Base-by-base conservation (phyloP, 2,797 vertebrate genomes). In the Protonibea diacanthus region DNA sequence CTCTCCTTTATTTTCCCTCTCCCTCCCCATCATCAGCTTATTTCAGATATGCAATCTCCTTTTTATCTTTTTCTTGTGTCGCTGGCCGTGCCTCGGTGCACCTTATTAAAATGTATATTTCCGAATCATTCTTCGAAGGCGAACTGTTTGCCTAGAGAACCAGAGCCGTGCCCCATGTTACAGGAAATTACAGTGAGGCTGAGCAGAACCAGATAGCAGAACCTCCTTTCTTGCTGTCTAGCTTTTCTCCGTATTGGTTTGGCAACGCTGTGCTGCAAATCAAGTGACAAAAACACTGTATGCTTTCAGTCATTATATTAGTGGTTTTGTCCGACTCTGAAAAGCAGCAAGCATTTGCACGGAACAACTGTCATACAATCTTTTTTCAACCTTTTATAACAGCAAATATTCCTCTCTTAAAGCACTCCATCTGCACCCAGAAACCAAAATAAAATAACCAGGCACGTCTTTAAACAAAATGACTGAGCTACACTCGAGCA, bases 51-150 rank as follows among this genome's bases (percentile, higher is more conserved):
- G 83, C 84, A 90, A 91, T 91, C 87, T 90, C 61, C 72, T 87
- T 89, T 87, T 89, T 91, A 88, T 92, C 81, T 76, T 80, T 76
- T 74, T 58, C 49, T 81, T 81, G 78, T 74, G 77, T 87, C 40
- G 68, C 82, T 89, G 87, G 80, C 77, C 49, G 53, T 71, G 86
- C 82, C 86, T 89, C 69, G 20, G 60, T 71, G 79, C 86, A 89
- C 84, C 84, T 94, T 90, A 93, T 94, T 93, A 93, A 94, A 94
- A 93, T 92, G 87, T 81, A 88, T 88, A 87, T 93, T 94, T 92
- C 83, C 71, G 86, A 88, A 90, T 87, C 86, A 87, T 86, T 91
- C 89, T 93, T 92, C 91, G 93, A 94, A 93, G 87, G 60, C 71
- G 20, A 81, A 85, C 68, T 78, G 82, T 91, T 92, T 90, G 86